Percentiles rank a stretch among this genome's conserved stretches.
These are phyloP conservation scores for Danio kyathit DNA, from an alignment of 2,797 vertebrate species.

Conservation along the genomic window DNA sequence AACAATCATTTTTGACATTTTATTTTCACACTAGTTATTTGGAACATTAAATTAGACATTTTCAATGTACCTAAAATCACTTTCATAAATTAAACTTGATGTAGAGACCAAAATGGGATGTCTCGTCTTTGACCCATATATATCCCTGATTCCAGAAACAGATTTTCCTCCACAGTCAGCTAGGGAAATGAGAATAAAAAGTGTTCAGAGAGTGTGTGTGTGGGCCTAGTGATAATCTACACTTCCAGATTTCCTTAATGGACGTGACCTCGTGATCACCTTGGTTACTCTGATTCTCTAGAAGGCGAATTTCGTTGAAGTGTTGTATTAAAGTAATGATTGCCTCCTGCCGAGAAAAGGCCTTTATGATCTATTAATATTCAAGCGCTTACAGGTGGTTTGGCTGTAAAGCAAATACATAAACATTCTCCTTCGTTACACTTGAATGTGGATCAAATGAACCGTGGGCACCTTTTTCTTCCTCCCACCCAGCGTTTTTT, in stretches of 20 bases:
- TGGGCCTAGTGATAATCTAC: slow-evolving; percentile 23
- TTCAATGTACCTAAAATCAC: too few species aligned
- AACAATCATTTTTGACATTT: too few species aligned
- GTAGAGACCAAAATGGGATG: too few species aligned
- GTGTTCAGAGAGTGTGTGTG: neutral
- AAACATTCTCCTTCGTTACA: slow-evolving; percentile 80
- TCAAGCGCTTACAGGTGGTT: slow-evolving; percentile 84
- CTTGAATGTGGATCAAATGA: slow-evolving; percentile 84
- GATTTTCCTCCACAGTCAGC: neutral
- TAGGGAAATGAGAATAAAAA: neutral
- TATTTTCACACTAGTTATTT: too few species aligned
- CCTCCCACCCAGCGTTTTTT: slow-evolving; percentile 26
- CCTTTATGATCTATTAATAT: slow-evolving; percentile 83
- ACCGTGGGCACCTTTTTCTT: slow-evolving; percentile 73
- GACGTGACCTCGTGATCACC: slow-evolving; percentile 66
- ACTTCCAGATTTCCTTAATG: slow-evolving; percentile 63
- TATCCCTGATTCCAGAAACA: too few species aligned
- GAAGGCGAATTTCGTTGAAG: slow-evolving; percentile 46
- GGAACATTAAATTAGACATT: too few species aligned
- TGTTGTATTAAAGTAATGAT: slow-evolving; percentile 73
- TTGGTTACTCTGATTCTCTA: slow-evolving; percentile 40
- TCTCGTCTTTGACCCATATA: too few species aligned
- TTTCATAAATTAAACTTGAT: too few species aligned
- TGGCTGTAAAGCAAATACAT: slow-evolving; percentile 82
- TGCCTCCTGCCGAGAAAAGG: slow-evolving; percentile 57